Evolutionary conservation across 1,140 invertebrate genomes (phyloP), one percentile per base, ranked within the genome.

Genomic region (Aleiodes sp.): DNA sequence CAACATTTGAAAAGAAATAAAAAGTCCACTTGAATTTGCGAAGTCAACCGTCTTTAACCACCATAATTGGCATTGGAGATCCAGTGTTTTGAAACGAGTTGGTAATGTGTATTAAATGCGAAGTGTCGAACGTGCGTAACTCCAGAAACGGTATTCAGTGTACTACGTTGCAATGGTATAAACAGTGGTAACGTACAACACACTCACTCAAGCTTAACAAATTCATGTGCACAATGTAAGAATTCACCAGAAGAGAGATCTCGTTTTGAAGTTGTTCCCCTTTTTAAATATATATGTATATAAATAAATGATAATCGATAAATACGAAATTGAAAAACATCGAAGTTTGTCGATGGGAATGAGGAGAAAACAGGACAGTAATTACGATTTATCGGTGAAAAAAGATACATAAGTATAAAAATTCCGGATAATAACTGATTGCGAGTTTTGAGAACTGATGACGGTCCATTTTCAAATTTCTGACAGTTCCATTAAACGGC

Each of bases 81-180:
- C 46, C 46, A 52, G 46, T 52, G 46, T 52, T 52, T 46, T 52
- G 74, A 78, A 76, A 74, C 70, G 61, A 71, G 70, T 71, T 70
- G 70, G 46, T 52, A 26, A 21, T 16, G 46, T 52, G 46, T 21
- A 52, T 52, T 52, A 52, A n/a, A 52, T 52, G 46, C 46, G n/a
- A 52, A 4, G 19, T 21, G 26, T 52, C 16, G 46, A 24, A 52
- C 46, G 46, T 52, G 68, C 69, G 63, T 67, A 75, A n/a, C 46
- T 16, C 21, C 46, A 9, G 1, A 72, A 80, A 80, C 79, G 79
- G 79, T 80, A 81, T 70, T 67, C 52, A 78, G 75, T 70, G 78
- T 78, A 78, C 73, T 64, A 72, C 72, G 66, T 43, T 52, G 33
- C 21, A 59, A 52, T 57, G 35, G 33, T 35, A 37, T n/a, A n/a